These are phyloP conservation scores for Anoplius nigerrimus DNA, from an alignment of 2,888 invertebrate species.

Conservation along the genomic window DNA sequence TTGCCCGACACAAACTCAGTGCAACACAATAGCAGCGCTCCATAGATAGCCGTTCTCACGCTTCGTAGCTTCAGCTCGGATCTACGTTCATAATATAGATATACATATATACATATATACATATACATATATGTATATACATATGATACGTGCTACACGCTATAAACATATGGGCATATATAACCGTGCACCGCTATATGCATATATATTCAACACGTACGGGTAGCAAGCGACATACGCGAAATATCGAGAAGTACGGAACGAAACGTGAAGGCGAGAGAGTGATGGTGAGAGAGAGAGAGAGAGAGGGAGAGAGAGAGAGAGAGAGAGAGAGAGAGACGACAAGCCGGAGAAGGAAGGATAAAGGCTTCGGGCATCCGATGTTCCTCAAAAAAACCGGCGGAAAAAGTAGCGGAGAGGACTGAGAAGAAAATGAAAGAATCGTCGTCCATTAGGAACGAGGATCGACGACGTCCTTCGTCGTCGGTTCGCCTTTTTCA, in stretches of 20 bases:
- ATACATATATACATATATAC: slow-evolving; percentile 35
- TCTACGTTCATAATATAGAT: slow-evolving; percentile 27
- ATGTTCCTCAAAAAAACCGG: not conserved
- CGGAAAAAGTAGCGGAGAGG: not conserved
- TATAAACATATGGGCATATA: slow-evolving; percentile 7
- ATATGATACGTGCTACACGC: slow-evolving; percentile 26
- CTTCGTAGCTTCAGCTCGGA: slow-evolving; percentile 67
- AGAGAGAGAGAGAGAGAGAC: not conserved
- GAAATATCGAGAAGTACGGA: not conserved
- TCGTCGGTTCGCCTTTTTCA: not conserved
- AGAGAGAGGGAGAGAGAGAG: not conserved
- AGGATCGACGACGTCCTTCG: slow-evolving; percentile 12
- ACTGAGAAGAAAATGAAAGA: slow-evolving; percentile 1
- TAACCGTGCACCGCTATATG: slow-evolving; percentile 14
- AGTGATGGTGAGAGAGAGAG: not conserved
- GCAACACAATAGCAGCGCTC: slow-evolving; percentile 69
- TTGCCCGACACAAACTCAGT: slow-evolving; percentile 61
- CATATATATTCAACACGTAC: slow-evolving; percentile 27
- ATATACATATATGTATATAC: slow-evolving; percentile 32
- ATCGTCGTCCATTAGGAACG: slow-evolving; percentile 15
- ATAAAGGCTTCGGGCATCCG: not conserved
- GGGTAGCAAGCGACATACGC: slow-evolving; percentile 25
- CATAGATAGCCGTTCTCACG: slow-evolving; percentile 69
- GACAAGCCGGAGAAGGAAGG: not conserved
- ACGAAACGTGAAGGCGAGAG: not conserved